These are phyloP conservation scores for Emydoidea blandingii DNA, from an alignment of 2,797 vertebrate genomes.

Conservation along the genomic window DNA sequence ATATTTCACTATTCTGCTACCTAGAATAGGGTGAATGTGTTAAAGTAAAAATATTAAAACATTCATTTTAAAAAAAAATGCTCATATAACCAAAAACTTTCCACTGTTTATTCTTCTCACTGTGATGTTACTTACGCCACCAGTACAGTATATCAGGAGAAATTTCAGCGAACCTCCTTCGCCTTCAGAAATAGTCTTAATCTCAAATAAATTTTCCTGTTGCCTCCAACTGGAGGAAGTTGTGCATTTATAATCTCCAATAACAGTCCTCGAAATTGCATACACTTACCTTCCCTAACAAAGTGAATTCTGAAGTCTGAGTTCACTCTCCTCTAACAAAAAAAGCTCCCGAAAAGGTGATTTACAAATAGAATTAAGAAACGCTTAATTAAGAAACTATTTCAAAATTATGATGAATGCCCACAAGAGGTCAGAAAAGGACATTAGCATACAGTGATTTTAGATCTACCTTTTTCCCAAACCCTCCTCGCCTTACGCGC, in stretches of 20 bases:
- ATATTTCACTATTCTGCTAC: background rate
- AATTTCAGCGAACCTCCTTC: background rate
- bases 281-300: background rate
- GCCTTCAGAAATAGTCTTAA: background rate
- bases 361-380: background rate
- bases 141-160: background rate
- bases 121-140: background rate
- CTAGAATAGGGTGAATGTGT: background rate
- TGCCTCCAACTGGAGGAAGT: background rate
- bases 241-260: background rate
- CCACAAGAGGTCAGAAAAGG: background rate
- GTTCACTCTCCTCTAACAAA: background rate
- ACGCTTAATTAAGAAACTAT: no score
- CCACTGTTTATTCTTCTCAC: background rate
- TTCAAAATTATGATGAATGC: background rate
- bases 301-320: background rate
- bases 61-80: background rate
- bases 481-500: accelerated
- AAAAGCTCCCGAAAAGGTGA: background rate
- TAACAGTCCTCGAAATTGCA: background rate
- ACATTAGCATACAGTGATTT: background rate
- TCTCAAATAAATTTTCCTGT: background rate
- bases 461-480: background rate
- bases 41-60: background rate
- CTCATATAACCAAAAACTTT: accelerated